A percentile compares a stretch with the other conserved stretches of the same genome.
phyloP scores from a whole-genome alignment of 2,888 invertebrate species.

The Polietes domitor region DNA sequence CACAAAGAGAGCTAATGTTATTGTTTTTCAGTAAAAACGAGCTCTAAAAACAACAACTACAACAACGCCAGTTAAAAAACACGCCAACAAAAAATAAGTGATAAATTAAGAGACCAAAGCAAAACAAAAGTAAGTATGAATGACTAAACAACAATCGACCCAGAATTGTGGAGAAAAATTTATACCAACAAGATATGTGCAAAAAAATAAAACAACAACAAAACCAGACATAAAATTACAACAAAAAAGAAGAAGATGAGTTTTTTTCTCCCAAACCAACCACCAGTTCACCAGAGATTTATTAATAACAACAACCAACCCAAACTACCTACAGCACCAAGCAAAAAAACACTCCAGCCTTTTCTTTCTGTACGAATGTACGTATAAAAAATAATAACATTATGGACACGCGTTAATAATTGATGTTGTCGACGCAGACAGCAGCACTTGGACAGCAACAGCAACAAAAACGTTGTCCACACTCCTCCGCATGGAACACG shows the following conservation, averaged over 20 bases:
- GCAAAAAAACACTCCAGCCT: slow-evolving; percentile 7
- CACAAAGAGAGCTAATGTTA: background rate
- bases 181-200: slow-evolving; percentile 3
- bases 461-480: background rate
- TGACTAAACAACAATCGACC: slow-evolving; percentile 56
- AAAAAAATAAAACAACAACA: background rate
- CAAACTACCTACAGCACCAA: background rate
- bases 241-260: background rate
- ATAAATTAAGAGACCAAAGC: slow-evolving; percentile 40
- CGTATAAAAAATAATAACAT: background rate
- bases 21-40: slow-evolving; percentile 19
- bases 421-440: slow-evolving; percentile 33
- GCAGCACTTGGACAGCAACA: background rate
- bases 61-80: slow-evolving; percentile 30
- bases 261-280: background rate
- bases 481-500: background rate
- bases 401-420: slow-evolving; percentile 50
- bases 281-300: slow-evolving; percentile 18
- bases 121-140: slow-evolving; percentile 43
- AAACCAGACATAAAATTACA: background rate
- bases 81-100: slow-evolving; percentile 36
- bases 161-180: background rate
- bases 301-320: slow-evolving; percentile 21
- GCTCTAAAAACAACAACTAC: slow-evolving; percentile 35
- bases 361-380: slow-evolving; percentile 20